Base-by-base conservation (phyloP, 53 echinoderm and acorn worm genomes). In the Pentamera pediparva region DNA sequence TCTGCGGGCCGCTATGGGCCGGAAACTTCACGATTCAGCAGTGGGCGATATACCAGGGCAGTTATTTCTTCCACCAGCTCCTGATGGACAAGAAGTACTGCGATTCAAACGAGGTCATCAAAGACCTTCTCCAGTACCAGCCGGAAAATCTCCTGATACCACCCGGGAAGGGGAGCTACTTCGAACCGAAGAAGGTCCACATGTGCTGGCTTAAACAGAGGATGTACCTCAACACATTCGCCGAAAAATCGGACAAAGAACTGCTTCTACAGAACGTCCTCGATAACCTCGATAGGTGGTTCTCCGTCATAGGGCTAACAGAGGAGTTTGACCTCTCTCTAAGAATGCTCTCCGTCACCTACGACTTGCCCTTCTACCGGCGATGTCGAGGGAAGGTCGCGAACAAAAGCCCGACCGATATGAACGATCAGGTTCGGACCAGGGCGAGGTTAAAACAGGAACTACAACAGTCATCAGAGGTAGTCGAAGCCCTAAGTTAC, bases 21-120 rank as follows among this genome's bases (percentile, higher is more conserved):
- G 73, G 52, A 21, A 53, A 72, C 32, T 72, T 72, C 36, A 72
- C 52, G 5, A 48, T 72, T 18, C n/a, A 53, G 37, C 33, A 72
- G 36, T 72, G 73, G 73, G 73, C 73, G 35, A 35, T 52, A 24
- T 72, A 72, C 30, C 73, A 72, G 35, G 73, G 73, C 6, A 72
- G 73, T 72, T 72, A 72, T 27, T 72, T 72, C 33, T 72, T 72
- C 50, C 6, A 54, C 4, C 73, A 72, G 13, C 54, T 72, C 7
- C 37, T 72, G 21, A 51, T 54, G 52, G 31, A 54, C 10, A 26
- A 10, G 13, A 19, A 31, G n/a, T 72, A 53, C 54, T 72, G 73
- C 36, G n/a, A 15, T 11, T 17, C 27, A 25, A 54, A 72, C 35
- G 35, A 33, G 6, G 20, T 36, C n/a, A 33, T 72, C n/a, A 19